Evolutionary conservation across 2,113 vertebrate genomes (phyloP), one percentile per base, ranked within the genome.

Genomic region (Cochlearius cochlearius): DNA sequence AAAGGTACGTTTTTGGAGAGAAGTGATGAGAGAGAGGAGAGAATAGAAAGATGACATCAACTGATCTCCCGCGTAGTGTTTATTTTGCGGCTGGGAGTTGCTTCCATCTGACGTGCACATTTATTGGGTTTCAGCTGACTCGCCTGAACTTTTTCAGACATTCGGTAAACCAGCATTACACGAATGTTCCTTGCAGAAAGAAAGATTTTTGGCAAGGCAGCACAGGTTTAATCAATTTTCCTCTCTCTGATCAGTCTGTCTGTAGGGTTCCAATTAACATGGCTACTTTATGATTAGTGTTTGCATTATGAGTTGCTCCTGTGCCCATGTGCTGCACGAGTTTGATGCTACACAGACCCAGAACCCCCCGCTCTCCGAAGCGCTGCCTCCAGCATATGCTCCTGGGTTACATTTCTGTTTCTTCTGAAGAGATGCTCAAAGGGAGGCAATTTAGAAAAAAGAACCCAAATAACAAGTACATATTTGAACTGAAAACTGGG

Each of bases 21-120:
- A 75, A 84, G 8, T 43, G 45, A n/a, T n/a, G n/a, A n/a, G n/a
- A n/a, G n/a, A n/a, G n/a, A n/a, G n/a, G n/a, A n/a, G n/a, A n/a
- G n/a, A 88, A 74, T 49, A 71, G 86, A 56, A 94, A 94, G 83
- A 58, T 50, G 76, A 62, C 69, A 76, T 68, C 68, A 78, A 8
- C 60, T 60, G 83, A 81, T 92, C 60, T 55, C 52, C 27, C 0
- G 0, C 52, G 7, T 7, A 10, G 38, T 9, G 10, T 73, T 90
- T 85, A 32, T 91, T 93, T 75, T 75, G 11, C 39, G 79, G 23
- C 39, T 63, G 25, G 29, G 77, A 7, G 52, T 80, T 76, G 3
- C 39, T 79, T 58, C 56, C 43, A 56, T 22, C 69, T 72, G 76
- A 43, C 25, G 19, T 5, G 15, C 56, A n/a, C 22, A 3, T 76